These are phyloP conservation scores for Avahi laniger DNA, from an alignment of 2,797 vertebrate species.

Conservation along the genomic window DNA sequence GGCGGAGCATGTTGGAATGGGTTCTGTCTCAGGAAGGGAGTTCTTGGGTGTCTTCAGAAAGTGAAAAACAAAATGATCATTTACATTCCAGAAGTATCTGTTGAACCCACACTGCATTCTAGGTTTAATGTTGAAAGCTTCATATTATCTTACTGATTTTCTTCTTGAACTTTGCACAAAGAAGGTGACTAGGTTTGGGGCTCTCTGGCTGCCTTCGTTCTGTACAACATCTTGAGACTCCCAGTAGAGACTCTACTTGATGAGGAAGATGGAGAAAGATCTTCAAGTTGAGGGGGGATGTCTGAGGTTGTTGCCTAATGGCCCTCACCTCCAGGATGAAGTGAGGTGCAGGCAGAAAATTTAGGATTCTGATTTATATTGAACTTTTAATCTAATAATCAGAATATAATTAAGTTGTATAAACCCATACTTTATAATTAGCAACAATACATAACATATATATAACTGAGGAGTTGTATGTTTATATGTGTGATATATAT, in stretches of 20 bases:
- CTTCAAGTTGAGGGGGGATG: neutral
- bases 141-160: neutral
- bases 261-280: neutral
- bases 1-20: too few species aligned
- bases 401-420: neutral
- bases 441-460: neutral
- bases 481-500: neutral
- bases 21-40: neutral
- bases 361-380: neutral
- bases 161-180: neutral
- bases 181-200: neutral
- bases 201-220: neutral
- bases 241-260: neutral
- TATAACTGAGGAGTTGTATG: neutral
- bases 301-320: neutral
- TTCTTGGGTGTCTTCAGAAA: neutral
- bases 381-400: neutral
- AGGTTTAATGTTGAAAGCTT: neutral
- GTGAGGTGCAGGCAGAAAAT: neutral
- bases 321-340: neutral
- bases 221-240: neutral
- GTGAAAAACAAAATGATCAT: neutral
- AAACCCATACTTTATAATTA: neutral
- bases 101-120: neutral
- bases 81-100: neutral